Base-by-base conservation (phyloP, 2,113 vertebrate genomes). In the Rallus limicola region DNA sequence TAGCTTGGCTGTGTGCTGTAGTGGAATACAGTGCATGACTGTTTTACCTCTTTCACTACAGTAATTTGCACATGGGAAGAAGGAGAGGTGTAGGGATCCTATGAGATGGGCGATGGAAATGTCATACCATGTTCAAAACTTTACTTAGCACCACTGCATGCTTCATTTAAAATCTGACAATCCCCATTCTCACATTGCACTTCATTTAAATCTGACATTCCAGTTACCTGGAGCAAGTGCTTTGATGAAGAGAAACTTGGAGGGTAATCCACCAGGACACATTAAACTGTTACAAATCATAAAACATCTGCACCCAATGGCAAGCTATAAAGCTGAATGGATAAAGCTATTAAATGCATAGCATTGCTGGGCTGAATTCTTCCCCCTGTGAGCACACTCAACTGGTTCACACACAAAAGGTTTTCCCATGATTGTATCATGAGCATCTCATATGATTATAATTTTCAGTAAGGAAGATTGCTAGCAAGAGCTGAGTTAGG, bases 241-340 rank as follows among this genome's bases (percentile, higher is more conserved):
- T 94, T 95, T 88, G 93, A 96, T 93, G 79, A 97, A 97, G 89
- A 96, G 80, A 94, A 97, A 95, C 77, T 92, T 93, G 93, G 92
- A 92, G 78, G 31, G 56, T 94, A 96, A 94, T 96, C 95, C 97
- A 96, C 92, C 71, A 96, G 93, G 95, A 96, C 93, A 80, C 79
- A 98, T 97, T 96, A 97, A 96, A 86, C 96, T 91, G 92, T 97
- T 97, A 93, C 82, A 97, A 97, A 96, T 95, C 94, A 94, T 97
- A 97, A 97, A 98, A 96, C 83, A 93, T 95, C 75, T 90, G 55
- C 94, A 94, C 93, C 96, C 94, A 95, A 95, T 93, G 92, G 94
- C 93, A 88, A 97, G 89, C 90, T 89, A 97, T 97, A 97, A 98
- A 97, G 92, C 59, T 93, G 95, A 96, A 91, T 96, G 95, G 92